Percentiles rank a stretch among this genome's conserved stretches.
Conservation (phyloP, 2,888 invertebrate genomes). For the Eupithecia abbreviata region DNA sequence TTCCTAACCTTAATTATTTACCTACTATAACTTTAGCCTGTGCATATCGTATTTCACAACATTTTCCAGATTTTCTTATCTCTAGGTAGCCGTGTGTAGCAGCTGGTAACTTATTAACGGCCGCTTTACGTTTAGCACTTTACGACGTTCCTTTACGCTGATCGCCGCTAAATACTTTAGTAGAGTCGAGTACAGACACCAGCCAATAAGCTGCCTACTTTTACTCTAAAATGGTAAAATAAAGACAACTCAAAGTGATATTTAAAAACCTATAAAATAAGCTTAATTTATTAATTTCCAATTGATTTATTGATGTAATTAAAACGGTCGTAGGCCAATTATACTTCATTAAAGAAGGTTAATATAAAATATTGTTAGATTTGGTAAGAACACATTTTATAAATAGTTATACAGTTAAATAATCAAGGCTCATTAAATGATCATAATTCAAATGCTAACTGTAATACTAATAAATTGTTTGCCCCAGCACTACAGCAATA, state of each 20-base stretch:
- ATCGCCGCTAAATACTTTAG: background rate
- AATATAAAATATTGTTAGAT: no score
- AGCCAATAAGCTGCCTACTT: background rate
- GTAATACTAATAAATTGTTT: background rate
- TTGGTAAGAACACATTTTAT: no score
- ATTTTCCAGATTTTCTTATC: background rate
- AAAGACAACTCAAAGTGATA: no score
- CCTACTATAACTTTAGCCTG: no score
- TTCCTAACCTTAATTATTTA: no score
- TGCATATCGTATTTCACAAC: background rate
- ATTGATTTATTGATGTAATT: no score
- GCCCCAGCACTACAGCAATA: background rate
- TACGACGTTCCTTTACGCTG: constrained; percentile 9
- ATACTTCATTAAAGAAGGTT: no score
- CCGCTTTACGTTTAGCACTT: background rate
- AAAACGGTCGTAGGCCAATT: no score
- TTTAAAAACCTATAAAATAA: background rate
- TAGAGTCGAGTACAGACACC: background rate
- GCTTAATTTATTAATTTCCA: no score
- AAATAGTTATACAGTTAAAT: no score
- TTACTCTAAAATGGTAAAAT: background rate
- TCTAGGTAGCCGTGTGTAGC: no score
- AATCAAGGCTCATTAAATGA: no score
- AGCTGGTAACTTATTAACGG: background rate
- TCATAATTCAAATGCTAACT: background rate